Evolutionary conservation across 2,888 invertebrate species (phyloP), one percentile per base, ranked within the genome.

Genomic region (Ennomos erosarius): DNA sequence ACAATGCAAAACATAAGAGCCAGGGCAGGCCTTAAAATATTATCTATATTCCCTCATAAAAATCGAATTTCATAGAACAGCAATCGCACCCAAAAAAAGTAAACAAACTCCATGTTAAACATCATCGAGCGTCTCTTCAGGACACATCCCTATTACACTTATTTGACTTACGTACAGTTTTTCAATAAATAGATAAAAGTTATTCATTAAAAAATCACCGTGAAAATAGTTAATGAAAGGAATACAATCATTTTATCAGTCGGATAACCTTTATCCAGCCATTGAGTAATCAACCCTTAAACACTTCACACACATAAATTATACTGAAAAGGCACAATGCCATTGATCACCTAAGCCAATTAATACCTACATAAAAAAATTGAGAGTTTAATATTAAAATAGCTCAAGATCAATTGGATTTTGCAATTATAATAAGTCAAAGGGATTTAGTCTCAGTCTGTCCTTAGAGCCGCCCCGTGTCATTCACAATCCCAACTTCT

Each of bases 401-500:
- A 13, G 42, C 11, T 47, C 10, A 36, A 36, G 38, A 37, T 43
- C 37, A 54, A 36, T 49, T 13, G 4, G 39, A 39, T 43, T 39
- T 12, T 44, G 46, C 34, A 35, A 36, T 38, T 84, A 87, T 66
- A 89, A 65, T 73, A 90, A 85, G 70, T 87, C 84, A 63, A 80
- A 79, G 59, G 83, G 88, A 70, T 90, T 89, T 57, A 91, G 78
- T 80, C 86, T 90, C 76, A 90, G 85, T 83, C 88, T 91, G 87
- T 85, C 84, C 81, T 90, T 90, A 69, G 90, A 90, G 88, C 73
- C 84, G 87, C 89, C 85, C 85, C 90, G 84, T 76, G 87, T 77
- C 89, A 91, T 93, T 92, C 91, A 95, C 89, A 94, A 95, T 82
- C 97, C 97, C 90, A 96, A 90, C 86, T 97, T 97, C 93, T 96